Conservation (phyloP, 1,140 invertebrate species). For the Diabrotica undecimpunctata region DNA sequence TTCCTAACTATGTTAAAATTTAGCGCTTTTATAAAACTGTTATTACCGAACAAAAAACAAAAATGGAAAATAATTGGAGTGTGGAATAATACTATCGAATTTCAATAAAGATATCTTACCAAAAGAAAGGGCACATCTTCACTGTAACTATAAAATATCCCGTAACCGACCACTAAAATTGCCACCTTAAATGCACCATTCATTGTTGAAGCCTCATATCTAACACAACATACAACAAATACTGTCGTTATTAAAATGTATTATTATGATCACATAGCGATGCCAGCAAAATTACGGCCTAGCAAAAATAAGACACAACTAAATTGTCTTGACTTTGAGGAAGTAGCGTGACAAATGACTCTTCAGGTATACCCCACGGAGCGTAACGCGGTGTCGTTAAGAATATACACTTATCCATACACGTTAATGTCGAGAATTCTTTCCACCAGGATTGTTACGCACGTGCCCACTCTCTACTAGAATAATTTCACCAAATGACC, state of each 20-base stretch:
- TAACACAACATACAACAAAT: too few species aligned
- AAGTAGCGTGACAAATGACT: constrained; percentile 47
- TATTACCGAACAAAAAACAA: too few species aligned
- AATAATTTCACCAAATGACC: not conserved
- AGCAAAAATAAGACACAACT: not conserved
- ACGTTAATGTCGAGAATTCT: not conserved
- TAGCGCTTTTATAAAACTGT: too few species aligned
- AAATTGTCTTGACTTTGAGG: constrained; percentile 30
- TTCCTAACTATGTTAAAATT: too few species aligned
- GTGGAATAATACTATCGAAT: too few species aligned
- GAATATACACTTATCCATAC: not conserved
- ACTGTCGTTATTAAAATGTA: too few species aligned
- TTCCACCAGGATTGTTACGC: constrained; percentile 5
- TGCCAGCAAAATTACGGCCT: too few species aligned
- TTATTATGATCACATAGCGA: too few species aligned
- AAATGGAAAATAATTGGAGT: too few species aligned
- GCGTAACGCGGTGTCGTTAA: constrained; percentile 32
- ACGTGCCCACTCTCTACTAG: not conserved
- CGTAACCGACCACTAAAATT: too few species aligned
- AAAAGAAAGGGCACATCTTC: constrained; percentile 2
- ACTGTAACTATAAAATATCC: not conserved
- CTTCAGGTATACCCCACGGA: constrained; percentile 29
- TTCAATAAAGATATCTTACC: not conserved
- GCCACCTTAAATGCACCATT: too few species aligned
- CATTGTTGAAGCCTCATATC: too few species aligned